phyloP scores from a whole-genome alignment of 2,797 vertebrate species.

The Columba guinea region DNA sequence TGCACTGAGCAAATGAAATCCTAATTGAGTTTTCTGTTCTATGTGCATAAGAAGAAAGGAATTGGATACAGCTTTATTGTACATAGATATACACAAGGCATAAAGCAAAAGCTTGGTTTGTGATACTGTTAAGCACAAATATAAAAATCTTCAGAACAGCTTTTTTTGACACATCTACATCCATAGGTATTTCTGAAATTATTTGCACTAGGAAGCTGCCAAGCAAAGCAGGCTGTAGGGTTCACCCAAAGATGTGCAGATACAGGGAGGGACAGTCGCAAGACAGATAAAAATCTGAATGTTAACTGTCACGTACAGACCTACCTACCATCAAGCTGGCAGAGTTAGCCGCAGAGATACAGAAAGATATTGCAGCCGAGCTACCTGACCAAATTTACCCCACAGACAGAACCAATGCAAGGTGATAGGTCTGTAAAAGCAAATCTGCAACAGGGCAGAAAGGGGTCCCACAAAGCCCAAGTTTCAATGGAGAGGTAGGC shows the following conservation, averaged over 20 bases:
- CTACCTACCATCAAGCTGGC: background rate
- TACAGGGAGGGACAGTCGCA: background rate
- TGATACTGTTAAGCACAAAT: background rate
- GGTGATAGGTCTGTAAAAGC: background rate
- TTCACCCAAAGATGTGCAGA: background rate
- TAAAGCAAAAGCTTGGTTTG: background rate
- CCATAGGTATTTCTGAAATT: background rate
- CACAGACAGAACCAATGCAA: rapidly evolving
- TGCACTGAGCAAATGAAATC: background rate
- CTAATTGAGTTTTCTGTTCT: background rate
- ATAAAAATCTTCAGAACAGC: background rate
- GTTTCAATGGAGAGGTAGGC: background rate
- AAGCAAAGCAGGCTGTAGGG: background rate
- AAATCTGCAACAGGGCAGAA: background rate
- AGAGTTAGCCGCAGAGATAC: background rate
- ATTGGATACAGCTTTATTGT: background rate
- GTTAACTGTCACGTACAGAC: background rate
- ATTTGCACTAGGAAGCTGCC: background rate
- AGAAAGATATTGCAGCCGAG: background rate
- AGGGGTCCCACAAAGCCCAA: background rate
- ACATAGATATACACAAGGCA: background rate
- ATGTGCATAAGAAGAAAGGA: background rate
- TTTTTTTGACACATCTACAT: rapidly evolving
- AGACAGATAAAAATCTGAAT: background rate
- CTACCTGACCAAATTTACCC: background rate